These are phyloP conservation scores for Hirtodrosophila alboralis DNA, from an alignment of 2,888 invertebrate species.

Conservation along the genomic window DNA sequence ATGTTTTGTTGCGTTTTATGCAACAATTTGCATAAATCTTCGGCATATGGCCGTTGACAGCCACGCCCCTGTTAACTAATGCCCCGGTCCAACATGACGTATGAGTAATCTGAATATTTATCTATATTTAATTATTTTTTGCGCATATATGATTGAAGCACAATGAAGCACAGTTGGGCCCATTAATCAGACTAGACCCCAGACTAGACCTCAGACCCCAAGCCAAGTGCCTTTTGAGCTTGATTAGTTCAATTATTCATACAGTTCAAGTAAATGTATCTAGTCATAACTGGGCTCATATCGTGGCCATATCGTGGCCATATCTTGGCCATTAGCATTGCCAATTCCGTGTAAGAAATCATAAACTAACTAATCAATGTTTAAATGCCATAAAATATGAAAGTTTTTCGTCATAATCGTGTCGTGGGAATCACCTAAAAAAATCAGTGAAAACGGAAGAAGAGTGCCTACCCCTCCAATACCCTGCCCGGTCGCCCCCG, in stretches of 20 bases:
- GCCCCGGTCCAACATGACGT: slow-evolving; percentile 43
- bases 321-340: slow-evolving; percentile 46
- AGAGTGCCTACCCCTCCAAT: slow-evolving; percentile 17
- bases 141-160: slow-evolving; percentile 69
- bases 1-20: slow-evolving; percentile 60
- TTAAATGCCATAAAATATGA: slow-evolving; percentile 69
- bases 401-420: slow-evolving; percentile 71
- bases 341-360: slow-evolving; percentile 70
- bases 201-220: slow-evolving; percentile 25
- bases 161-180: slow-evolving; percentile 73
- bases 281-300: slow-evolving; percentile 26
- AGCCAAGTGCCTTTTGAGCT: slow-evolving; percentile 65
- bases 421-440: slow-evolving; percentile 68
- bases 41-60: slow-evolving; percentile 63
- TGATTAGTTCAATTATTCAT: slow-evolving; percentile 70
- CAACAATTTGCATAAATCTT: slow-evolving; percentile 64
- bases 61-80: slow-evolving; percentile 39
- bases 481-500: slow-evolving; percentile 5
- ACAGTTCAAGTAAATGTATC: slow-evolving; percentile 40
- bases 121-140: slow-evolving; percentile 76
- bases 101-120: slow-evolving; percentile 75
- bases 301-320: slow-evolving; percentile 23
- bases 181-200: slow-evolving; percentile 62
- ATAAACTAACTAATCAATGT: slow-evolving; percentile 60
- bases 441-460: slow-evolving; percentile 76